phyloP scores from a whole-genome alignment of 2,113 vertebrate genomes.

The Gallinago undulata region DNA sequence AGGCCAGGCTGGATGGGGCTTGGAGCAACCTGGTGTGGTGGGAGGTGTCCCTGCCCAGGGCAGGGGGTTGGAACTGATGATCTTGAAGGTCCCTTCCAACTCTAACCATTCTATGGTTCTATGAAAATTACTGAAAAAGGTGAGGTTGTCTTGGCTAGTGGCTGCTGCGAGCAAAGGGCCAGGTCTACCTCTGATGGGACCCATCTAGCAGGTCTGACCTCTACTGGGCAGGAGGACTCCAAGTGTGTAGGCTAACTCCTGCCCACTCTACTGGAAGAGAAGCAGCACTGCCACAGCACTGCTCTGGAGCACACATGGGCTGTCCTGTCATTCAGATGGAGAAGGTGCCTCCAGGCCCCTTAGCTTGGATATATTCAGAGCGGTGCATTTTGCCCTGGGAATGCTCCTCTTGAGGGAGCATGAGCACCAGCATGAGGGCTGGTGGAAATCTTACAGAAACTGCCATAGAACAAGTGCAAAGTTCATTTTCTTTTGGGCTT shows the following conservation, averaged over 20 bases:
- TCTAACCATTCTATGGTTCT: too few species aligned
- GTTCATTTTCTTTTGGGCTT: background rate
- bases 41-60: too few species aligned
- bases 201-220: background rate
- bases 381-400: background rate
- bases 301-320: background rate
- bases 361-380: background rate
- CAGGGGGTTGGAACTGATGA: too few species aligned
- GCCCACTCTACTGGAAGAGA: background rate
- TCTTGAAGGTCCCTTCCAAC: too few species aligned
- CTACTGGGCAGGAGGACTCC: background rate
- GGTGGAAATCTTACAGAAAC: background rate
- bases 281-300: background rate
- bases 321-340: background rate
- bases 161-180: accelerated
- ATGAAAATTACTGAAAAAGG: background rate
- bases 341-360: background rate
- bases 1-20: too few species aligned
- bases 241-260: background rate
- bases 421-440: background rate
- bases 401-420: background rate
- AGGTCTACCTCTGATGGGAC: background rate
- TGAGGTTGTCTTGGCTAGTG: background rate
- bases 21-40: too few species aligned
- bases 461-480: background rate